These are phyloP conservation scores for Scalopus aquaticus DNA, from an alignment of 2,113 vertebrate genomes.

Conservation along the genomic window DNA sequence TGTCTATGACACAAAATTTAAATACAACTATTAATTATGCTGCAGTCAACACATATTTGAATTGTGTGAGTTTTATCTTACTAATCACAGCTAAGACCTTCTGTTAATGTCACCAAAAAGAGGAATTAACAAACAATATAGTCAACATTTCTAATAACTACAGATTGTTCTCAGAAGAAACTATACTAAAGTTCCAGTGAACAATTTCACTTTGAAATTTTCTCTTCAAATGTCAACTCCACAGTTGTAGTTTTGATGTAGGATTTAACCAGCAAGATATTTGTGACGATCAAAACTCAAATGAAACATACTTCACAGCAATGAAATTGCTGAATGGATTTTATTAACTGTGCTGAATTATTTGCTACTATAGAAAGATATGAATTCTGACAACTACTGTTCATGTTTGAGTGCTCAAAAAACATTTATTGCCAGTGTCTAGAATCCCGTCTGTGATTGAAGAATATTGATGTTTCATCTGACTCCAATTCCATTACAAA, in stretches of 20 bases:
- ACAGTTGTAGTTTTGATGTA: slow-evolving; percentile 50
- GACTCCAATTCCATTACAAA: neutral
- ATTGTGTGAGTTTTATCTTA: neutral
- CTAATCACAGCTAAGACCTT: neutral
- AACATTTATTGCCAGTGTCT: slow-evolving; percentile 29
- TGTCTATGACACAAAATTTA: neutral
- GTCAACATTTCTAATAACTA: neutral
- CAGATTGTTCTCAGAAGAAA: neutral
- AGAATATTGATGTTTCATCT: neutral
- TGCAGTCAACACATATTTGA: neutral
- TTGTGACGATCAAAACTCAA: slow-evolving; percentile 61
- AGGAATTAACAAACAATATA: neutral
- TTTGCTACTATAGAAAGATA: slow-evolving; percentile 40
- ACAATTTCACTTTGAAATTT: slow-evolving; percentile 48
- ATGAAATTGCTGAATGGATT: slow-evolving; percentile 47
- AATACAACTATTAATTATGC: neutral
- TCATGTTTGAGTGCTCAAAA: slow-evolving; percentile 42
- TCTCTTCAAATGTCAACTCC: slow-evolving; percentile 45
- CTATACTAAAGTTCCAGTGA: neutral
- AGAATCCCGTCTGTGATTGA: neutral
- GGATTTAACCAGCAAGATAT: slow-evolving; percentile 64
- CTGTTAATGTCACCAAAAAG: neutral
- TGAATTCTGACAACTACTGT: slow-evolving; percentile 45
- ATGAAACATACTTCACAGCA: slow-evolving; percentile 55
- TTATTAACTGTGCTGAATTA: slow-evolving; percentile 57